Conservation (phyloP, 1,140 invertebrate genomes). For the Drosophila ficusphila region DNA sequence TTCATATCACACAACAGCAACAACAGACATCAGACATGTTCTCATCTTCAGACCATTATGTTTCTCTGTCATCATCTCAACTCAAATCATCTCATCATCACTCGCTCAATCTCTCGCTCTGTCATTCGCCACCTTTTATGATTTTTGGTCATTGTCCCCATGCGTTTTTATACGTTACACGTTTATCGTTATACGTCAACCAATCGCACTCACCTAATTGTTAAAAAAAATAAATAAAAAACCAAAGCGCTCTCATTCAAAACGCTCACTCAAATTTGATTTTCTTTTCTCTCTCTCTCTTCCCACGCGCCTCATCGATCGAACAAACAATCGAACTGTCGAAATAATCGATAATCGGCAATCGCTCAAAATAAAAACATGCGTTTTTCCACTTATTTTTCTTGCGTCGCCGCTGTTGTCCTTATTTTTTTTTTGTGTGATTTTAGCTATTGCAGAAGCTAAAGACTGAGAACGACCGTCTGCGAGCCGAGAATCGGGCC, state of each 20-base stretch:
- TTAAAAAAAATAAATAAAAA: conserved; percentile 41
- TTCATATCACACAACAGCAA: conserved; percentile 37
- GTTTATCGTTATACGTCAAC: conserved; percentile 57
- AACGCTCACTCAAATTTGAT: conserved; percentile 74
- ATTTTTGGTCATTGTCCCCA: conserved; percentile 64
- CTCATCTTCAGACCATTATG: conserved; percentile 39
- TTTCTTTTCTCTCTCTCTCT: conserved; percentile 75
- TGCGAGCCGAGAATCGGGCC: conserved; percentile 97
- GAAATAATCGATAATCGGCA: conserved; percentile 18
- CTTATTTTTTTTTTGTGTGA: conserved; percentile 59
- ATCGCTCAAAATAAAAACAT: conserved; percentile 50
- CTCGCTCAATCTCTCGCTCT: conserved; percentile 30
- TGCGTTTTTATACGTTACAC: conserved; percentile 66
- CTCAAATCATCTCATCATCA: no score
- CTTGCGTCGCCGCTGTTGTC: conserved; percentile 43
- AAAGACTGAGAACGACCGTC: conserved; percentile 98
- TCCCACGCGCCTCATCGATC: conserved; percentile 77
- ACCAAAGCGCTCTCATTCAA: conserved; percentile 54
- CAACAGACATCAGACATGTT: conserved; percentile 43
- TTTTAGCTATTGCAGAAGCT: conserved; percentile 98
- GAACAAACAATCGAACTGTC: conserved; percentile 52
- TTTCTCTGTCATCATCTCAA: conserved; percentile 43
- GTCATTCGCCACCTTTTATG: conserved; percentile 57
- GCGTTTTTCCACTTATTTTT: conserved; percentile 49
- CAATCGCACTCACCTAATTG: conserved; percentile 41